These are phyloP conservation scores for Lophius piscatorius DNA, from an alignment of 2,113 vertebrate genomes.

Conservation along the genomic window DNA sequence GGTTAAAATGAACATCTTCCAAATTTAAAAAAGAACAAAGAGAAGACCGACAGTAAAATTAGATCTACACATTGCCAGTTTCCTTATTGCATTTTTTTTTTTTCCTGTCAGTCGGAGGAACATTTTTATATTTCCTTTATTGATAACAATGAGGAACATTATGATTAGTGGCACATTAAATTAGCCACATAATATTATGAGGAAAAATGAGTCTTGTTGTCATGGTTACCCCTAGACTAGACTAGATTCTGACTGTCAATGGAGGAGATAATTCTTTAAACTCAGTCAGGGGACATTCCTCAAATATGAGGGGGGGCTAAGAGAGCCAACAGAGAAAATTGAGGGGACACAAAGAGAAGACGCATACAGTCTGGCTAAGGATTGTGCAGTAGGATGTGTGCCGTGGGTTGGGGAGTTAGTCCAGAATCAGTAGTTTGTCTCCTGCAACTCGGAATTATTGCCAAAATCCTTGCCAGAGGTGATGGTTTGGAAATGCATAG, in stretches of 20 bases:
- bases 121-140: slow-evolving; percentile 13
- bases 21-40: slow-evolving; percentile 27
- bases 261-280: slow-evolving; percentile 2
- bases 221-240: neutral
- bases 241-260: neutral
- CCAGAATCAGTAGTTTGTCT: slow-evolving; percentile 14
- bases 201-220: slow-evolving; percentile 8
- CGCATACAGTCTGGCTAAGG: slow-evolving; percentile 46
- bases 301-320: neutral
- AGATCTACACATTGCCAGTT: slow-evolving; percentile 23
- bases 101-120: no score
- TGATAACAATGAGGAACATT: neutral
- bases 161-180: slow-evolving; percentile 19
- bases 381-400: slow-evolving; percentile 5
- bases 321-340: neutral
- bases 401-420: neutral
- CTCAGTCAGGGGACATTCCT: slow-evolving; percentile 5
- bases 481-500: slow-evolving; percentile 78
- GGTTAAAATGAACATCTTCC: slow-evolving; percentile 18
- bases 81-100: slow-evolving; percentile 64
- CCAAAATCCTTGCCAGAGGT: slow-evolving; percentile 64
- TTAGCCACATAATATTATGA: slow-evolving; percentile 10
- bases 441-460: slow-evolving; percentile 73
- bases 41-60: slow-evolving; percentile 20
- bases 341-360: slow-evolving; percentile 21